Evolutionary conservation across 2,113 vertebrate genomes (phyloP).

Genomic region (Hucho hucho): DNA sequence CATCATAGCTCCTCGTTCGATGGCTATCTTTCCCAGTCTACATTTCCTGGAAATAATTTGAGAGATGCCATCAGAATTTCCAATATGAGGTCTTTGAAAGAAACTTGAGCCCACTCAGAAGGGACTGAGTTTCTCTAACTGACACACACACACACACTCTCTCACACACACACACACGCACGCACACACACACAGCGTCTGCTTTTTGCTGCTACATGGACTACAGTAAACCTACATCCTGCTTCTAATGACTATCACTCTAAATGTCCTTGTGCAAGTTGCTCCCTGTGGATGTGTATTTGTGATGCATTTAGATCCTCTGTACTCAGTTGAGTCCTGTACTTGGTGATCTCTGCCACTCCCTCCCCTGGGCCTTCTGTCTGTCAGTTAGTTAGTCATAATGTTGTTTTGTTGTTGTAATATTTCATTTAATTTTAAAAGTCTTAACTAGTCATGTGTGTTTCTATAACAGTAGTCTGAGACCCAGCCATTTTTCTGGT

Average conservation of each 20-base stretch:
- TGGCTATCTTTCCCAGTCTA: neutral
- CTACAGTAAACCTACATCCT: constrained; percentile 66
- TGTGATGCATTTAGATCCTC: constrained; percentile 31
- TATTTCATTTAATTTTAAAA: neutral
- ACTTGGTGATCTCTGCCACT: constrained; percentile 19
- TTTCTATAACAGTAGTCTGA: neutral
- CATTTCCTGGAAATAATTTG: neutral
- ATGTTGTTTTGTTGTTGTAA: constrained; percentile 1
- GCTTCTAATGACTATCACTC: constrained; percentile 73
- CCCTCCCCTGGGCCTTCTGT: constrained; percentile 4
- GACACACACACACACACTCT: neutral
- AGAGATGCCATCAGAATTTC: neutral
- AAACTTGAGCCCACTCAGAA: neutral
- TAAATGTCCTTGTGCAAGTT: constrained; percentile 68
- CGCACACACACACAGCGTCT: neutral
- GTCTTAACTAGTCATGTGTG: neutral
- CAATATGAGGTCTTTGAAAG: neutral
- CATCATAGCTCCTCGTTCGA: neutral
- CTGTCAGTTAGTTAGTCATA: no score
- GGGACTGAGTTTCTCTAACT: neutral
- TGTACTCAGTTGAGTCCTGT: constrained; percentile 16
- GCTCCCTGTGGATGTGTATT: constrained; percentile 72
- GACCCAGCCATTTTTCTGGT: neutral
- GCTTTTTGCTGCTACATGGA: constrained; percentile 64
- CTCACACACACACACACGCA: neutral